Percentiles rank a stretch among this genome's conserved stretches.
These are phyloP conservation scores for Drosophila austrosaltans DNA, from an alignment of 2,888 invertebrate genomes.

Conservation along the genomic window DNA sequence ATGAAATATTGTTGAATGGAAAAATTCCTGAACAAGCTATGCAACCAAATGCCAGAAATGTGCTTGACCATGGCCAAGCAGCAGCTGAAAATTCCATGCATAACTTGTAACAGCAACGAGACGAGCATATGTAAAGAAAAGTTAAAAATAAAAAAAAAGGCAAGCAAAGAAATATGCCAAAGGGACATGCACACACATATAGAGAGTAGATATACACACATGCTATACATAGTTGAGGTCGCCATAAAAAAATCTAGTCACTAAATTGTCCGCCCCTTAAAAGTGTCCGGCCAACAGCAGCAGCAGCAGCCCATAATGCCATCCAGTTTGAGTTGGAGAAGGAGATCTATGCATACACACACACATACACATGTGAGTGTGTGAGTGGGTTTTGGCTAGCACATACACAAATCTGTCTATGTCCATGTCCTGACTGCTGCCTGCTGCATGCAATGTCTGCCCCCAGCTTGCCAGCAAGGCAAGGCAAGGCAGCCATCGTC, in stretches of 20 bases:
- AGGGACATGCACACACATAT: conserved; percentile 22
- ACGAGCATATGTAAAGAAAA: conserved; percentile 71
- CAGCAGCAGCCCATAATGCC: conserved; percentile 57
- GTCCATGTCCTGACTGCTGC: conserved; percentile 44
- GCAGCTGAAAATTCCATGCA: conserved; percentile 57
- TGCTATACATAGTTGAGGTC: conserved; percentile 59
- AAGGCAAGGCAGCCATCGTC: conserved; percentile 1
- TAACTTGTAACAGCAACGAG: conserved; percentile 71
- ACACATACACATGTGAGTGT: not conserved
- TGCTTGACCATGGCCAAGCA: conserved; percentile 34
- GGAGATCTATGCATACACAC: conserved; percentile 34
- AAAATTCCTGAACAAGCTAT: conserved; percentile 65
- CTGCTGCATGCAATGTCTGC: conserved; percentile 54
- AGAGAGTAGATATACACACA: not conserved
- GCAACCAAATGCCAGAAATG: conserved; percentile 63
- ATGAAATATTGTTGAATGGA: conserved; percentile 68
- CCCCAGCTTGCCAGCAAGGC: conserved; percentile 17
- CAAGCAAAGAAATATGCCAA: conserved; percentile 27
- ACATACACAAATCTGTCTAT: conserved; percentile 62
- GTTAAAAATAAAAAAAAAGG: conserved; percentile 25
- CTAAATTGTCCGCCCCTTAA: conserved; percentile 75
- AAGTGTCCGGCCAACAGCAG: conserved; percentile 65
- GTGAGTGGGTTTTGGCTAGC: conserved; percentile 8
- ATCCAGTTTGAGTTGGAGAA: conserved; percentile 9
- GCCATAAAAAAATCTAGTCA: conserved; percentile 62